Conservation (phyloP, 2,113 vertebrate species). For the Climacteris rufus region DNA sequence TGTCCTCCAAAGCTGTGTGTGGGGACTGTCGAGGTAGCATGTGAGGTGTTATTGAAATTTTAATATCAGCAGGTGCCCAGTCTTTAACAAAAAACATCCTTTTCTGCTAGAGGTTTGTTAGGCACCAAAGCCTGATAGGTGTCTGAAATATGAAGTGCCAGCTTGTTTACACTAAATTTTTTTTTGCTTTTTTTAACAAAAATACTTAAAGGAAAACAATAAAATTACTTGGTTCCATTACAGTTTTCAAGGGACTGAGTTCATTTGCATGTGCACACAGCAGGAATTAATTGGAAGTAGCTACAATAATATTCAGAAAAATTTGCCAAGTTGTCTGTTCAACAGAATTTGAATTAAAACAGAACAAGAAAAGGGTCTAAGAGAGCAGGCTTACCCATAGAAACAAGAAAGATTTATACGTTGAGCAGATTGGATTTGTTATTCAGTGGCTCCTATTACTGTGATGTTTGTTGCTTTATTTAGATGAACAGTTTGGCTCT, state of each 20-base stretch:
- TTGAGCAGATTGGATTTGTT: not conserved
- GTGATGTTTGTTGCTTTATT: conserved; percentile 28
- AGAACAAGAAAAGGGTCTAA: not conserved
- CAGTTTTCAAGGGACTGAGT: not conserved
- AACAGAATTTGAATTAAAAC: not conserved
- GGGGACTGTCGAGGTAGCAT: not conserved
- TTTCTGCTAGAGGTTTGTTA: not conserved
- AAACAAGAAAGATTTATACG: not conserved
- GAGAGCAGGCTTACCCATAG: not conserved
- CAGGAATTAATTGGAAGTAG: not conserved
- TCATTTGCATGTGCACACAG: not conserved
- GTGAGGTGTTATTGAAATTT: not conserved
- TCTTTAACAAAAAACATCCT: not conserved
- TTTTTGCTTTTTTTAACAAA: not conserved
- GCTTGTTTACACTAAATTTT: not conserved
- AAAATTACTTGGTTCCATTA: not conserved
- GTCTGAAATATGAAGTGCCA: not conserved
- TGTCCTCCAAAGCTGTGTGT: not conserved
- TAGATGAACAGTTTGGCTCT: not conserved
- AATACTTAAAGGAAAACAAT: not conserved
- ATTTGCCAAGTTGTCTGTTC: not conserved
- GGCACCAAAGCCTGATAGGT: not conserved
- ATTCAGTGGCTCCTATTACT: not conserved
- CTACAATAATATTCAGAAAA: not conserved
- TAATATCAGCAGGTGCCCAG: not conserved